Percentiles rank a stretch among this genome's conserved stretches.
These are phyloP conservation scores for Netelia melanura DNA, from an alignment of 2,888 invertebrate genomes.

Conservation along the genomic window DNA sequence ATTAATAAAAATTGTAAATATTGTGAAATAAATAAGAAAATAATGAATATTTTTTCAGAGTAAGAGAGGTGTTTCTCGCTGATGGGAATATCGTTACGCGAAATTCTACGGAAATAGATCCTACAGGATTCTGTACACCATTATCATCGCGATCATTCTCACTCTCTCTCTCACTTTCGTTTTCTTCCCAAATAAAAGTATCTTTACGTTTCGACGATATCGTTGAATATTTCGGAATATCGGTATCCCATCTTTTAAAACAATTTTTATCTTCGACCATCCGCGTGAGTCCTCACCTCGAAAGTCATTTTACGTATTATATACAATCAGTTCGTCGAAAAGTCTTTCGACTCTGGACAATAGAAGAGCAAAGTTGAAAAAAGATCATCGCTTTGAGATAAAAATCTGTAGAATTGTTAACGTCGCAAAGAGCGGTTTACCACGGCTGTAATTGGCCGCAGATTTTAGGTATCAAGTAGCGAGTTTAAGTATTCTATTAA, in stretches of 20 bases:
- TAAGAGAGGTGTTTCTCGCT: constrained; percentile 17
- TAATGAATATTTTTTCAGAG: neutral
- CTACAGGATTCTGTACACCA: constrained; percentile 52
- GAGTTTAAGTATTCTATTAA: constrained; percentile 47
- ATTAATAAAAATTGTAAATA: neutral
- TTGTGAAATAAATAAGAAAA: neutral
- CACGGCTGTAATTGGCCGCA: constrained; percentile 13
- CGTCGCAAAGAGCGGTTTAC: constrained; percentile 3
- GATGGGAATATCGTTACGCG: constrained; percentile 21
- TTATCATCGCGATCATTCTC: constrained; percentile 16
- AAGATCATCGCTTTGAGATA: constrained; percentile 34
- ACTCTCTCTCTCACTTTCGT: constrained; percentile 1
- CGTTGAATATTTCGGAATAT: constrained; percentile 4
- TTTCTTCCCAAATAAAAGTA: constrained; percentile 27
- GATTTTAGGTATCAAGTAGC: constrained; percentile 65
- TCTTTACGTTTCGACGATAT: constrained; percentile 40
- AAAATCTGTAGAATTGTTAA: constrained; percentile 11
- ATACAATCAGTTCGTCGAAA: constrained; percentile 61
- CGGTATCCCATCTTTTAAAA: neutral
- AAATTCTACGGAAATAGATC: constrained; percentile 41
- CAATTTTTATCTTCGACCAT: neutral
- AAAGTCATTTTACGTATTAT: constrained; percentile 46
- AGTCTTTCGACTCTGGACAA: constrained; percentile 42
- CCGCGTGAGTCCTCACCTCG: constrained; percentile 1
- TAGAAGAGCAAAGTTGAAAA: constrained; percentile 49